These are phyloP conservation scores for Danio kyathit DNA, from an alignment of 2,797 vertebrate species.

Conservation along the genomic window DNA sequence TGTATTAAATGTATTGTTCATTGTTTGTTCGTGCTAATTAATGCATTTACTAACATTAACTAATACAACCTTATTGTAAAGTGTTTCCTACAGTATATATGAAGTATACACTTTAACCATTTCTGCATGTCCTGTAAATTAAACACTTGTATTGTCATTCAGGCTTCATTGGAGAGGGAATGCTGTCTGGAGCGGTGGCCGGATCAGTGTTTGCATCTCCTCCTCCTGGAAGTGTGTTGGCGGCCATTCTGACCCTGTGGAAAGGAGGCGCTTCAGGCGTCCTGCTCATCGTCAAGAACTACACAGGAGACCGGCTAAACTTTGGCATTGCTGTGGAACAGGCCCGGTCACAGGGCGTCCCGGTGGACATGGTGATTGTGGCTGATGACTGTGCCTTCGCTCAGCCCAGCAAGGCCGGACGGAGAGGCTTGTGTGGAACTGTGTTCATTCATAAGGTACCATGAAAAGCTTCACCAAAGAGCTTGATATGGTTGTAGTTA, in stretches of 20 bases:
- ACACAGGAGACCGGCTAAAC: conserved; percentile 95
- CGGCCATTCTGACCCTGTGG: conserved; percentile 84
- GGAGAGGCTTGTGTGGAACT: conserved; percentile 91
- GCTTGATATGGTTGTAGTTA: not conserved
- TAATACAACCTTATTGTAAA: no score
- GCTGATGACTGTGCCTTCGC: conserved; percentile 91
- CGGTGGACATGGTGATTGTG: conserved; percentile 87
- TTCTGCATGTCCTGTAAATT: no score
- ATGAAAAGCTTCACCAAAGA: not conserved
- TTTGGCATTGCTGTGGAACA: conserved; percentile 92
- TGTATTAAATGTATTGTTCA: no score
- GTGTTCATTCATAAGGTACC: conserved; percentile 92
- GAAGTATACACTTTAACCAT: no score
- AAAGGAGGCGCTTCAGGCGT: conserved; percentile 85
- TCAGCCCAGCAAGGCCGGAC: conserved; percentile 85
- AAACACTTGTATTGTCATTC: not conserved
- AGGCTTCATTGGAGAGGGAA: conserved; percentile 92
- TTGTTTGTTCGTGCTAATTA: no score
- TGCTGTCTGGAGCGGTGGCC: conserved; percentile 91
- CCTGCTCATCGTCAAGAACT: conserved; percentile 95
- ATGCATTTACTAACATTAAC: no score
- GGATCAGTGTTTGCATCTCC: conserved; percentile 93
- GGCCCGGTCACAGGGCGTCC: conserved; percentile 80
- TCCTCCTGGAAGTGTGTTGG: conserved; percentile 88
- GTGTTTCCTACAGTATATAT: no score